Evolutionary conservation across 1,140 invertebrate genomes (phyloP).

Genomic region (Ceratina australensis): DNA sequence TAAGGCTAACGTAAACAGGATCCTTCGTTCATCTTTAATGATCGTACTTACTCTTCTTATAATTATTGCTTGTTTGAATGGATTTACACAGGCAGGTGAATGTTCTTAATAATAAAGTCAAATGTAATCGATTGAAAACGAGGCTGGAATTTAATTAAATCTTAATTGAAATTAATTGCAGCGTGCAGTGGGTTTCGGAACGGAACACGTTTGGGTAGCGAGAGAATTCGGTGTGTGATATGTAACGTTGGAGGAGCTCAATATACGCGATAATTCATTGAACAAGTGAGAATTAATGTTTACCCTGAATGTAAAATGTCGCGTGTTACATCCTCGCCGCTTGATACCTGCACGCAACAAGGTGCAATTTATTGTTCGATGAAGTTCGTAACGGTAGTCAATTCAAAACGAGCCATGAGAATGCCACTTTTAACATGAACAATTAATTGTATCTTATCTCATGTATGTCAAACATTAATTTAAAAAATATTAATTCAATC

Average conservation of each 20-base stretch:
- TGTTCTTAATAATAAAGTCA: neutral
- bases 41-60: too few relatives aligned
- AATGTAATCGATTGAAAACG: neutral
- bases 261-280: neutral
- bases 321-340: neutral
- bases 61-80: too few relatives aligned
- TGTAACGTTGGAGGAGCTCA: neutral
- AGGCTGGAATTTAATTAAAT: constrained; percentile 12
- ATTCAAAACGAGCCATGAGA: constrained; percentile 17
- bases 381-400: constrained; percentile 43
- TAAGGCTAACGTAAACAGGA: neutral
- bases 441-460: neutral
- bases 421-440: constrained; percentile 15
- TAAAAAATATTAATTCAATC: too few relatives aligned
- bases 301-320: neutral
- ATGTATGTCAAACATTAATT: too few relatives aligned
- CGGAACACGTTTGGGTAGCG: neutral
- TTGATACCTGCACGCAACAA: constrained; percentile 3
- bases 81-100: neutral
- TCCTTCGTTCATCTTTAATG: neutral
- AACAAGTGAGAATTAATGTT: neutral
- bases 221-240: neutral
- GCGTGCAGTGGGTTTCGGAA: neutral
- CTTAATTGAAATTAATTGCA: constrained; percentile 12
- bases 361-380: constrained; percentile 48